Conservation (phyloP, 2,113 vertebrate genomes). For the Apaloderma vittatum region DNA sequence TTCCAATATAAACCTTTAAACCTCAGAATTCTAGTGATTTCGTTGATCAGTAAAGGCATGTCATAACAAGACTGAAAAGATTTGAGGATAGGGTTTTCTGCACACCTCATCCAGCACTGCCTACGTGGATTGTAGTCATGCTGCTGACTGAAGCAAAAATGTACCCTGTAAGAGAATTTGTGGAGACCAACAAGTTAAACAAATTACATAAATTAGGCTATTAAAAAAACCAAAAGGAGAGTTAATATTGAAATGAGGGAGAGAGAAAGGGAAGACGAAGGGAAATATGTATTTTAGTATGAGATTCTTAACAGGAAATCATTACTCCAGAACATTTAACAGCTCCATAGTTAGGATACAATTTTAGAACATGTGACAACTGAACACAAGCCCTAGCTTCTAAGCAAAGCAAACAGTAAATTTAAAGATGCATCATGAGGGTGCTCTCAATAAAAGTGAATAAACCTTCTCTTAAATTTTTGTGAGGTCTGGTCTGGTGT, state of each 20-base stretch:
- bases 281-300: background rate
- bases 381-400: background rate
- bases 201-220: background rate
- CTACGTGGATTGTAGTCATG: background rate
- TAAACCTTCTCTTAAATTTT: background rate
- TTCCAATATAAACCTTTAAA: background rate
- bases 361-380: background rate
- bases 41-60: background rate
- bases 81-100: background rate
- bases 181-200: background rate
- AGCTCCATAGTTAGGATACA: background rate
- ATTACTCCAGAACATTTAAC: background rate
- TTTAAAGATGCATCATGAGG: background rate
- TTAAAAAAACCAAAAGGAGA: background rate
- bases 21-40: background rate
- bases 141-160: background rate
- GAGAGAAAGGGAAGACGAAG: background rate
- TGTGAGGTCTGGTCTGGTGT: background rate
- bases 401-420: background rate
- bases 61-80: background rate
- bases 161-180: background rate
- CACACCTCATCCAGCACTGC: background rate
- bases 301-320: constrained; percentile 5
- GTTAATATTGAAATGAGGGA: background rate
- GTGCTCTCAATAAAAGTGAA: background rate